Base-by-base conservation (phyloP, 2,888 invertebrate genomes). In the Anagyrus pseudococci region DNA sequence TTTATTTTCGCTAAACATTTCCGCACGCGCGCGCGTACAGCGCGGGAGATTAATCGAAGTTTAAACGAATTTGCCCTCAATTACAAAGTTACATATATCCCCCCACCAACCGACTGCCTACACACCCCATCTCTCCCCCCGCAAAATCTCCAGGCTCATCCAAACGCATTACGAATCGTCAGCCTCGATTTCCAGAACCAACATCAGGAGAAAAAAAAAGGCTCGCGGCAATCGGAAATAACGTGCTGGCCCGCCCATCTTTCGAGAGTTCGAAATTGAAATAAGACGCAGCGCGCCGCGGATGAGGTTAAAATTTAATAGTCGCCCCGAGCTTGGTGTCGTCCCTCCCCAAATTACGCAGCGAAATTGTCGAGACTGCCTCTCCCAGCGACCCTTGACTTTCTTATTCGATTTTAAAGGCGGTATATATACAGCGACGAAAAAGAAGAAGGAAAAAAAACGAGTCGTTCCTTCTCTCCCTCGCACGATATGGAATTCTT, bases 251-350 rank as follows among this genome's bases (percentile, higher is more conserved):
- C 25, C 44, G 19, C 20, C 23, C 23, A 26, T 10, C 37, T 25
- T 43, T 23, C 20, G 8, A 4, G 17, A 49, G 37, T 19, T 52
- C 10, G 29, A 50, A 56, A 56, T 46, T 56, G 55, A 22, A 61
- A 56, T 55, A 61, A 50, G 49, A 4, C 47, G 37, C 29, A 13
- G 15, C 29, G 48, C 50, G 53, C 62, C 66, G 58, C 66, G 73
- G 72, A 76, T 75, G 73, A 78, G 75, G 72, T 76, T 76, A 73
- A 77, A 79, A 79, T 79, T 73, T 74, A 78, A 79, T 79, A 79
- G 75, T 77, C 77, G 58, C 68, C 69, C 67, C 66, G 68, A 64
- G 52, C 70, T 70, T 72, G 67, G 65, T 68, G n/a, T n/a, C n/a
- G n/a, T n/a, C n/a, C n/a, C n/a, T n/a, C n/a, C n/a, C n/a, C n/a